Conservation (phyloP, 2,797 vertebrate genomes). For the Acrocephalus scirpaceus region DNA sequence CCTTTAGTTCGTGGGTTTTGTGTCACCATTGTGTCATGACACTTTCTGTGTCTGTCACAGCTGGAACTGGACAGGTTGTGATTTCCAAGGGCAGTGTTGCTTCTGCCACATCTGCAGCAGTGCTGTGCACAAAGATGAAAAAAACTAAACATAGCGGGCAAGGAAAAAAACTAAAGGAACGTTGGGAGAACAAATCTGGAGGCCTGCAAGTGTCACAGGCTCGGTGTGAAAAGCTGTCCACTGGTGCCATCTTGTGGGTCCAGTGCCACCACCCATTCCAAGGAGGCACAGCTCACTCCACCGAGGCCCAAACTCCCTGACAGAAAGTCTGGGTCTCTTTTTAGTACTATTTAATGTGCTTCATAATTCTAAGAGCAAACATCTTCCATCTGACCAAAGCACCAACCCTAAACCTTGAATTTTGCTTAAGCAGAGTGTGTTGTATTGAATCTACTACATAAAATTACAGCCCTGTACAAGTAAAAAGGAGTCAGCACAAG, state of each 20-base stretch:
- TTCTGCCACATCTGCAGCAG: not conserved
- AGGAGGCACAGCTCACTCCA: not conserved
- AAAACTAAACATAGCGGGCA: not conserved
- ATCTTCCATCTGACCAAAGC: not conserved
- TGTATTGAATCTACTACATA: not conserved
- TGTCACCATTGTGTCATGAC: fast-evolving
- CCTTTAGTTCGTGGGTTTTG: fast-evolving
- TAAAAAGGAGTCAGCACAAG: not conserved
- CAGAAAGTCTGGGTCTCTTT: not conserved
- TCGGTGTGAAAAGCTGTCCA: not conserved
- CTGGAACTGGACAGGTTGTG: not conserved
- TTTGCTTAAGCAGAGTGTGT: not conserved
- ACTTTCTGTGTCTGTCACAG: not conserved
- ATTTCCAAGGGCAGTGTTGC: not conserved
- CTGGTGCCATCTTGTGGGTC: constrained; percentile 63
- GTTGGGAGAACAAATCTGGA: not conserved
- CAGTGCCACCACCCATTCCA: not conserved
- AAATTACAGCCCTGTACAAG: not conserved
- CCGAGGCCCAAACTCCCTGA: not conserved
- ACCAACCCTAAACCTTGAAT: not conserved
- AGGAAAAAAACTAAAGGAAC: fast-evolving
- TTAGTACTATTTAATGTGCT: not conserved
- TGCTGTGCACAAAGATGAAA: fast-evolving
- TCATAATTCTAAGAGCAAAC: not conserved
- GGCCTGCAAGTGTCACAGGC: not conserved